These are phyloP conservation scores for Zeuzera pyrina DNA, from an alignment of 2,888 invertebrate species.

Conservation along the genomic window DNA sequence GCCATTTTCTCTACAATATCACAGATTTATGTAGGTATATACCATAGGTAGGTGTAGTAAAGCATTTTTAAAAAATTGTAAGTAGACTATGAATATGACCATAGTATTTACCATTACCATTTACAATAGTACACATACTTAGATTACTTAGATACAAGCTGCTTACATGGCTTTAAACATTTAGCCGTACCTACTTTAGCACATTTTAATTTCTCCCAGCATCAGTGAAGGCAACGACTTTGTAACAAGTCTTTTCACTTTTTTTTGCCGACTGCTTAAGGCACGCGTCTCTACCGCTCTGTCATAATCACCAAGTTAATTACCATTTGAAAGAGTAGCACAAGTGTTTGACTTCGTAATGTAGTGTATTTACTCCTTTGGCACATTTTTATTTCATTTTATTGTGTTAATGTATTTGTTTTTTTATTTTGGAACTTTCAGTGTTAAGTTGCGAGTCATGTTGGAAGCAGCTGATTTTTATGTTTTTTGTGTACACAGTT, in stretches of 20 bases:
- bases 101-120: too few species aligned
- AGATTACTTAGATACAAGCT: too few species aligned
- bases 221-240: slow-evolving; percentile 33
- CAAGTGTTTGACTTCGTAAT: slow-evolving; percentile 27
- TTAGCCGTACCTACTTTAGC: slow-evolving; percentile 10
- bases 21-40: too few species aligned
- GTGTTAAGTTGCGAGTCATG: slow-evolving; percentile 62
- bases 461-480: slow-evolving; percentile 55
- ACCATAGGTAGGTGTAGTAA: too few species aligned
- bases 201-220: slow-evolving; percentile 55
- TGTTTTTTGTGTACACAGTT: slow-evolving; percentile 56
- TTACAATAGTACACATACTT: too few species aligned
- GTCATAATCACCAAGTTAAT: slow-evolving; percentile 37
- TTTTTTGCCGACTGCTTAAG: slow-evolving; percentile 53
- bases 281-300: slow-evolving; percentile 47
- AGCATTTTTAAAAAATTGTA: too few species aligned
- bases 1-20: too few species aligned
- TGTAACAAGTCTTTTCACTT: slow-evolving; percentile 57
- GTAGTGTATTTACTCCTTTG: slow-evolving; percentile 18
- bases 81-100: too few species aligned
- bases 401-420: slow-evolving; percentile 51
- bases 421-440: slow-evolving; percentile 59
- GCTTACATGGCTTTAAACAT: too few species aligned
- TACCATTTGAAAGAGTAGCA: slow-evolving; percentile 33
- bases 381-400: slow-evolving; percentile 29